Conservation (phyloP, 2,797 vertebrate species). For the Cichlasoma orientale region DNA sequence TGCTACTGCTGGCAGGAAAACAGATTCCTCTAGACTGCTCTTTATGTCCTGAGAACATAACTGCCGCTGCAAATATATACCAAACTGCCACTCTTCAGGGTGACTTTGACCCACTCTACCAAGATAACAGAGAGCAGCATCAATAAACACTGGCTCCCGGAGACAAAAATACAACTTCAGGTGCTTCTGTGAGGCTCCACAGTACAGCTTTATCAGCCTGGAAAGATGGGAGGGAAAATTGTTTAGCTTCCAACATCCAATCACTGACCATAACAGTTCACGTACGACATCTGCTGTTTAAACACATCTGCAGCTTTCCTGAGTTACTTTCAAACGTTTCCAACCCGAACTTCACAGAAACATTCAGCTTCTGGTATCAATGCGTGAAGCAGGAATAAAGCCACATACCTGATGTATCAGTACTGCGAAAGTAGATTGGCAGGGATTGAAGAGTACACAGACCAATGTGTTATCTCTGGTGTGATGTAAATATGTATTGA, state of each 20-base stretch:
- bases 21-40: neutral
- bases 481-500: conserved; percentile 10
- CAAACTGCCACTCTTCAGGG: neutral
- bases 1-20: neutral
- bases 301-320: neutral
- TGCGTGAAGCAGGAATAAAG: neutral
- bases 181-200: neutral
- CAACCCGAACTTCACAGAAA: neutral
- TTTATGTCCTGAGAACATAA: neutral
- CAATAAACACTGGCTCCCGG: conserved; percentile 9
- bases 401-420: neutral
- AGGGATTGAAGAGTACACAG: too few relatives aligned
- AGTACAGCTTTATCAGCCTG: conserved; percentile 1
- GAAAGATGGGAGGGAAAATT: neutral
- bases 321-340: conserved; percentile 2
- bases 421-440: neutral
- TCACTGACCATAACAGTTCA: neutral
- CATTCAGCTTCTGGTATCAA: conserved; percentile 6
- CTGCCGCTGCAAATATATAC: neutral
- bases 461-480: neutral
- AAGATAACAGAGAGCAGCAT: conserved; percentile 1
- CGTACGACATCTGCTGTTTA: neutral
- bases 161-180: conserved; percentile 1
- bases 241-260: neutral
- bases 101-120: conserved; percentile 1